Base-by-base conservation (phyloP, 2,888 invertebrate species). In the Ormyrus rosae region DNA sequence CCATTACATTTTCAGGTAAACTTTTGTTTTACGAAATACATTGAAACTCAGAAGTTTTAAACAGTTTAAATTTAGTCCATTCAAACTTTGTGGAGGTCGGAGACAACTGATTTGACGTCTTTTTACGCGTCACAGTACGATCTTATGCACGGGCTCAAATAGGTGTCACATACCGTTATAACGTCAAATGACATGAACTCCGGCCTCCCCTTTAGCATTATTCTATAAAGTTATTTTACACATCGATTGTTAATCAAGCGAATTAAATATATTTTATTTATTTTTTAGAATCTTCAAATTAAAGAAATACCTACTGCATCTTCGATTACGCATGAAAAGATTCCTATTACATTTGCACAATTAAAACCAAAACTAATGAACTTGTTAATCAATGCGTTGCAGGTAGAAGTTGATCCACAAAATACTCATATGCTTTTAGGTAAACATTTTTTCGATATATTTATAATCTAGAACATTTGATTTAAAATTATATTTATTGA, bases 1-100 rank as follows among this genome's bases (percentile, higher is more conserved):
- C 99, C 99, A 0, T 93, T 98, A 79, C 98, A 99, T 92, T 99
- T 98, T 89, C 96, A 94, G 89, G 92, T 93, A 86, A 84, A n/a
- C n/a, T 10, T 6, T 55, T 6, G n/a, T 72, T 55, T 46, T 46
- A 34, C 34, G 34, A 56, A 56, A 65, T 11, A 6, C 45, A 19
- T 74, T 34, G 34, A 34, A 34, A 34, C 34, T 34, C 2, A 34
- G 34, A 34, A 34, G 34, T 34, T 34, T 34, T 3, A 34, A 34
- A 34, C 4, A 34, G 34, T 34, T 34, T 34, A 34, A 34, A 34
- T 4, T 34, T 0, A 34, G 34, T 34, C 3, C 4, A 34, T 34
- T 34, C 3, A 34, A 34, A 34, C 34, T 34, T 34, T 13, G 13
- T 13, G 13, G 13, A 13, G 13, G 13, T 0, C 13, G 0, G 13